A percentile compares a stretch with the other conserved stretches of the same genome.
phyloP scores from a whole-genome alignment of 2,797 vertebrate species.

The Acrocephalus scirpaceus region DNA sequence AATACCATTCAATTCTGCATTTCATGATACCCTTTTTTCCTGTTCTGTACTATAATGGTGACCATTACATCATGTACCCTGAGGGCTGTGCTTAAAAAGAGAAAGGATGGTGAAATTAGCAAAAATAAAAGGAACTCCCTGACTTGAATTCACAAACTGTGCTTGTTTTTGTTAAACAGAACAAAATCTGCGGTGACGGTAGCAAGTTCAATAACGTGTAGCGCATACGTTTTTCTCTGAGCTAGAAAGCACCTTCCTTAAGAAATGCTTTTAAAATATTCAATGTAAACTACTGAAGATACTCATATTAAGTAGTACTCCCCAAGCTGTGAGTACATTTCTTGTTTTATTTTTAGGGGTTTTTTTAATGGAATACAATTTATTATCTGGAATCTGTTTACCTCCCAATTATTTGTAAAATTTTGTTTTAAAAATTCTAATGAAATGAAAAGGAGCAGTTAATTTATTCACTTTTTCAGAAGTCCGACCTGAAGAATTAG shows the following conservation, averaged over 20 bases:
- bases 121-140: conserved; percentile 79
- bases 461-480: background rate
- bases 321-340: conserved; percentile 46
- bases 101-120: conserved; percentile 77
- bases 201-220: conserved; percentile 72
- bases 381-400: background rate
- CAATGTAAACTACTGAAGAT: conserved; percentile 59
- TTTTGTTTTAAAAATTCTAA: background rate
- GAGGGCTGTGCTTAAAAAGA: conserved; percentile 74
- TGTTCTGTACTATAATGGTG: conserved; percentile 68
- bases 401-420: conserved; percentile 15
- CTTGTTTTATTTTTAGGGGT: conserved; percentile 32
- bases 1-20: conserved; percentile 73
- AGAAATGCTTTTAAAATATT: conserved; percentile 63
- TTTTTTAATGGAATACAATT: background rate
- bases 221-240: conserved; percentile 66
- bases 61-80: conserved; percentile 78
- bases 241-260: conserved; percentile 64
- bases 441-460: background rate
- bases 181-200: conserved; percentile 74
- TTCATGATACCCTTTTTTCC: conserved; percentile 74
- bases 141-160: conserved; percentile 76
- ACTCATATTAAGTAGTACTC: conserved; percentile 57
- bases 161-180: conserved; percentile 80
- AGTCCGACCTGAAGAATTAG: background rate